These are phyloP conservation scores for Andricus quercusramuli DNA, from an alignment of 2,888 invertebrate genomes.

Conservation along the genomic window DNA sequence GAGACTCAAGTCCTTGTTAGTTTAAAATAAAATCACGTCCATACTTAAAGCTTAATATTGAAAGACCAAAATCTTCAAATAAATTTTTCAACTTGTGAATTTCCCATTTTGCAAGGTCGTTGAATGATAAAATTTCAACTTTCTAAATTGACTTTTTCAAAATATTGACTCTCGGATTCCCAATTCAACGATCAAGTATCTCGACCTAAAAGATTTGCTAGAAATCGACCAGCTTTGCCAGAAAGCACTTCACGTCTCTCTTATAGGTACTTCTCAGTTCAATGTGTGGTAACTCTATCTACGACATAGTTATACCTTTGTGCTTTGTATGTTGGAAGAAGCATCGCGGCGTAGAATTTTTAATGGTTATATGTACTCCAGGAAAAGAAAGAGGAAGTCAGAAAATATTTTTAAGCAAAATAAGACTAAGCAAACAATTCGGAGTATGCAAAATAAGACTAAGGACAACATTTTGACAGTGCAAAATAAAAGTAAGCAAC, in stretches of 20 bases:
- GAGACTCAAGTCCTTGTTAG: no score
- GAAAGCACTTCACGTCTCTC: conserved; percentile 17
- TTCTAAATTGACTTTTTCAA: no score
- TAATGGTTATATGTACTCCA: conserved; percentile 18
- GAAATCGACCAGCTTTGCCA: conserved; percentile 13
- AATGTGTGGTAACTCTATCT: conserved; percentile 24
- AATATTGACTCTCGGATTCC: background rate
- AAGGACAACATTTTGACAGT: no score
- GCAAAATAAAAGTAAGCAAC: no score
- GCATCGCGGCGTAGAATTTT: conserved; percentile 20
- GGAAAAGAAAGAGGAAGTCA: background rate
- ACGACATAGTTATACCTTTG: conserved; percentile 4
- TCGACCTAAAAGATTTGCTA: conserved; percentile 28
- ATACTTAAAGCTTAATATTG: no score
- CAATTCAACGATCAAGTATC: conserved; percentile 15
- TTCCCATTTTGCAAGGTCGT: background rate
- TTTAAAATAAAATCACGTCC: no score
- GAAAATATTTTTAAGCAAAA: background rate
- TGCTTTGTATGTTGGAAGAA: background rate
- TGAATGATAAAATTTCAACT: no score
- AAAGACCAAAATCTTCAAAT: no score
- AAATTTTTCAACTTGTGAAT: background rate
- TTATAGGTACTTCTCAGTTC: background rate
- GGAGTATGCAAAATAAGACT: no score
- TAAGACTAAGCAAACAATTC: background rate